phyloP scores from a whole-genome alignment of 2,888 invertebrate species.

The Aleiodes testaceus region DNA sequence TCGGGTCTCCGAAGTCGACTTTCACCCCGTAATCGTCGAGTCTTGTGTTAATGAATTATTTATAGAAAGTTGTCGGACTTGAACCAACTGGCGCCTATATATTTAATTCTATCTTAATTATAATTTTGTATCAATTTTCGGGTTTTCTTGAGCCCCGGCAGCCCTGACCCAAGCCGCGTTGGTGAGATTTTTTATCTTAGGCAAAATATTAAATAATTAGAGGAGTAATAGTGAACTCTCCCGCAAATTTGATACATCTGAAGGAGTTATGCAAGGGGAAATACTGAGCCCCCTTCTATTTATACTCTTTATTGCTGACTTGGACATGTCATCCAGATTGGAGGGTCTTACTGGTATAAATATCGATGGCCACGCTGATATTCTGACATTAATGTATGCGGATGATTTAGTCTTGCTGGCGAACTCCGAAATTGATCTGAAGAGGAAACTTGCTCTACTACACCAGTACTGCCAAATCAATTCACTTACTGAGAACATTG shows the following conservation, averaged over 20 bases:
- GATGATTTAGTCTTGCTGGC: conserved; percentile 50
- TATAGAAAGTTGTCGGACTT: too few relatives aligned
- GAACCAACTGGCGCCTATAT: too few relatives aligned
- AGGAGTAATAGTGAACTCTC: conserved; percentile 8
- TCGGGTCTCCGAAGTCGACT: too few relatives aligned
- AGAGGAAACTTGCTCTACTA: not conserved
- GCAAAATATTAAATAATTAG: too few relatives aligned
- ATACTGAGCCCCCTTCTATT: conserved; percentile 37
- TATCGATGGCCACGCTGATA: conserved; percentile 40
- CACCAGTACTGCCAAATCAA: not conserved
- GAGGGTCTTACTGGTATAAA: conserved; percentile 45
- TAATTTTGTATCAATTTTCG: too few relatives aligned
- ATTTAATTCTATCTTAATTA: too few relatives aligned
- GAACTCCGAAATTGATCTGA: not conserved
- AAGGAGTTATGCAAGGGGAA: conserved; percentile 49
- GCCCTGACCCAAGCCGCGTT: too few relatives aligned
- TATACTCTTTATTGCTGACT: too few relatives aligned
- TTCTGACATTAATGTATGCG: conserved; percentile 48
- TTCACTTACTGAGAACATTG: not conserved
- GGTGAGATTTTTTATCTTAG: too few relatives aligned
- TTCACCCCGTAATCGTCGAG: too few relatives aligned
- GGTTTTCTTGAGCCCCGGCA: too few relatives aligned
- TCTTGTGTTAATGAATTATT: too few relatives aligned
- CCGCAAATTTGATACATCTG: conserved; percentile 31
- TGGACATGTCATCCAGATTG: conserved; percentile 41